Percentiles rank a stretch among this genome's conserved stretches.
These are phyloP conservation scores for Chelidonichthys spinosus DNA, from an alignment of 2,797 vertebrate genomes.

Conservation along the genomic window DNA sequence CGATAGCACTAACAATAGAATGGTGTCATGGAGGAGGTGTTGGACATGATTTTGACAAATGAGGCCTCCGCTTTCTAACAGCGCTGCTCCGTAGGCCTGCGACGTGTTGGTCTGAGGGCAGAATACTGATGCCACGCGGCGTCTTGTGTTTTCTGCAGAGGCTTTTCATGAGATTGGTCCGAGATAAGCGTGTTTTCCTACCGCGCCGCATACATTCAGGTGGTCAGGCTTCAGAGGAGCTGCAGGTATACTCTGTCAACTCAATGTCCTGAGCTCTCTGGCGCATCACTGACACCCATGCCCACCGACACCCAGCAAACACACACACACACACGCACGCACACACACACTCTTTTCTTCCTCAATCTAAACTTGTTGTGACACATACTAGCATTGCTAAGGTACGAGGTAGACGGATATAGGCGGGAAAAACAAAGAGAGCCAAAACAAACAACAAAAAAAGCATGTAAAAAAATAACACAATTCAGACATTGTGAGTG, in stretches of 20 bases:
- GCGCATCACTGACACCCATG: conserved; percentile 51
- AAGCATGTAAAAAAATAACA: background rate
- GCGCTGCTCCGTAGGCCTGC: background rate
- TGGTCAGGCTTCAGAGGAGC: conserved; percentile 56
- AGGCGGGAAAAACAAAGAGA: background rate
- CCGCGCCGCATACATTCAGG: conserved; percentile 30
- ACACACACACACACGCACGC: conserved; percentile 22
- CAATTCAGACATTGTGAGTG: conserved; percentile 18
- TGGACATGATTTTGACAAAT: background rate
- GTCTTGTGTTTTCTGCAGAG: background rate
- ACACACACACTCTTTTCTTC: conserved; percentile 5
- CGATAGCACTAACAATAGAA: background rate
- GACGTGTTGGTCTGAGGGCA: background rate
- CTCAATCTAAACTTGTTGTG: background rate
- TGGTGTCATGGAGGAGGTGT: background rate
- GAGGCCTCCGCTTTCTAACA: background rate
- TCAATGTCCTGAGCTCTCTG: conserved; percentile 55
- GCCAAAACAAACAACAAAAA: no score
- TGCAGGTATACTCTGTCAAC: conserved; percentile 55
- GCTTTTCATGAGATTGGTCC: background rate
- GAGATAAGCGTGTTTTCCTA: conserved; percentile 29
- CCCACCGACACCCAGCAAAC: conserved; percentile 44
- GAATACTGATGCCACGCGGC: background rate
- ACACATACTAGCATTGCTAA: conserved; percentile 9
- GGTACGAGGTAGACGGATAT: background rate